Evolutionary conservation across 2,113 vertebrate genomes (phyloP).

Genomic region (Thamnophis sirtalis): DNA sequence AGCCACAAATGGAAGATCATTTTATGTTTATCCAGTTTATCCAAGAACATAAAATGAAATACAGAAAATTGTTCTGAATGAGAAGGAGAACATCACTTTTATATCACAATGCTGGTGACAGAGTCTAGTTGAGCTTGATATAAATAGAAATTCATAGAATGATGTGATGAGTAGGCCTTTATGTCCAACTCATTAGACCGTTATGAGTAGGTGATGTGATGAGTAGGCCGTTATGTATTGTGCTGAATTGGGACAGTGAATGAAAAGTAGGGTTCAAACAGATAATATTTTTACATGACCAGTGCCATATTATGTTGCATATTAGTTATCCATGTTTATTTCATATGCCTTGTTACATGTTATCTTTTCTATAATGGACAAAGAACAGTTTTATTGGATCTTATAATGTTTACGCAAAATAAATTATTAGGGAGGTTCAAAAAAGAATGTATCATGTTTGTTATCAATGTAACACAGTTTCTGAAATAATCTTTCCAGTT

Average conservation of each 20-base stretch:
- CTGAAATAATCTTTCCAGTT: not conserved
- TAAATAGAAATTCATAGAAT: not conserved
- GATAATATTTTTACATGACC: fast-evolving
- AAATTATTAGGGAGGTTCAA: not conserved
- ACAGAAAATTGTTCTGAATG: not conserved
- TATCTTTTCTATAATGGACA: constrained; percentile 10
- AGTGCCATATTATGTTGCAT: not conserved
- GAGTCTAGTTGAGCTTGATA: not conserved
- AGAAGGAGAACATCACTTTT: not conserved
- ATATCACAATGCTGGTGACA: not conserved
- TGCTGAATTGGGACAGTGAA: not conserved
- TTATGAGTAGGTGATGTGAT: no score
- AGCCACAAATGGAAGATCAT: not conserved
- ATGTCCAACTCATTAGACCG: not conserved
- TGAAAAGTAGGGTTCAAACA: not conserved
- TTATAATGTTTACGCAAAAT: not conserved
- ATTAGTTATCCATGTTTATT: constrained; percentile 1
- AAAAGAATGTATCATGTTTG: not conserved
- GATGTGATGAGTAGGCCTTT: not conserved
- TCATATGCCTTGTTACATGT: constrained; percentile 6
- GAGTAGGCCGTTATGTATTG: not conserved
- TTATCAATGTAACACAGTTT: not conserved
- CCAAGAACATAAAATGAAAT: not conserved
- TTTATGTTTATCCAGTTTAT: not conserved
- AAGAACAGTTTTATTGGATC: not conserved